phyloP scores from a whole-genome alignment of 2,888 invertebrate species.

The Orthonychiurus folsomi region DNA sequence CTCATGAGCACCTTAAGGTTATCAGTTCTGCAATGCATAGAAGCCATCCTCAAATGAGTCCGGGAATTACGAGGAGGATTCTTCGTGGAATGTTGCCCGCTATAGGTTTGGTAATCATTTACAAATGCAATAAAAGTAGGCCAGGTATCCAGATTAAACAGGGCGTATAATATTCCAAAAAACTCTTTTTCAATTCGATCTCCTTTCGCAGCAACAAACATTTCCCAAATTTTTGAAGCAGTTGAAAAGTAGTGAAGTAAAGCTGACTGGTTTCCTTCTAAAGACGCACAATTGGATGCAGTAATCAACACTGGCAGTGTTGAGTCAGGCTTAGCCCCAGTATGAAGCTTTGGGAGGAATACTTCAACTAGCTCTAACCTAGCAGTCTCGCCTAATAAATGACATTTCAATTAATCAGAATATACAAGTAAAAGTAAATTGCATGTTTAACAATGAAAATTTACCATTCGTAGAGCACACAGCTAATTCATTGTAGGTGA shows the following conservation, averaged over 20 bases:
- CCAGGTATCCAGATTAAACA: conserved; percentile 35
- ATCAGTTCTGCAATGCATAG: conserved; percentile 24
- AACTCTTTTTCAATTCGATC: conserved; percentile 42
- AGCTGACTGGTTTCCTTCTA: conserved; percentile 35
- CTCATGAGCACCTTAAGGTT: conserved; percentile 36
- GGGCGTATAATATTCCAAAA: conserved; percentile 24
- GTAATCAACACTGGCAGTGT: conserved; percentile 37
- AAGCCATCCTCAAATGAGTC: conserved; percentile 29
- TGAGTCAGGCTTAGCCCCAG: conserved; percentile 24
- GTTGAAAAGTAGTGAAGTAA: conserved; percentile 60
- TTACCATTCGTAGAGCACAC: neutral
- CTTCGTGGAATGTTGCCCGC: conserved; percentile 22
- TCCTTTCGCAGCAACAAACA: conserved; percentile 53
- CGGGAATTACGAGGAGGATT: conserved; percentile 14
- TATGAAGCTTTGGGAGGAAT: conserved; percentile 33
- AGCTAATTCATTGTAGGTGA: conserved; percentile 26
- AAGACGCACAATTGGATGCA: conserved; percentile 32
- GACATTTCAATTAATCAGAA: too few species aligned
- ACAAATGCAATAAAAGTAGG: conserved; percentile 31
- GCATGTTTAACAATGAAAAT: conserved; percentile 5
- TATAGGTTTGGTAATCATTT: conserved; percentile 32
- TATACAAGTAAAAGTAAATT: too few species aligned
- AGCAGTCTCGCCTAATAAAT: conserved; percentile 25
- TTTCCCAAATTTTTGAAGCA: conserved; percentile 78
- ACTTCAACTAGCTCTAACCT: conserved; percentile 43